A percentile compares a stretch with the other conserved stretches of the same genome.
These are phyloP conservation scores for Oceanites oceanicus DNA, from an alignment of 2,113 vertebrate species.

Conservation along the genomic window DNA sequence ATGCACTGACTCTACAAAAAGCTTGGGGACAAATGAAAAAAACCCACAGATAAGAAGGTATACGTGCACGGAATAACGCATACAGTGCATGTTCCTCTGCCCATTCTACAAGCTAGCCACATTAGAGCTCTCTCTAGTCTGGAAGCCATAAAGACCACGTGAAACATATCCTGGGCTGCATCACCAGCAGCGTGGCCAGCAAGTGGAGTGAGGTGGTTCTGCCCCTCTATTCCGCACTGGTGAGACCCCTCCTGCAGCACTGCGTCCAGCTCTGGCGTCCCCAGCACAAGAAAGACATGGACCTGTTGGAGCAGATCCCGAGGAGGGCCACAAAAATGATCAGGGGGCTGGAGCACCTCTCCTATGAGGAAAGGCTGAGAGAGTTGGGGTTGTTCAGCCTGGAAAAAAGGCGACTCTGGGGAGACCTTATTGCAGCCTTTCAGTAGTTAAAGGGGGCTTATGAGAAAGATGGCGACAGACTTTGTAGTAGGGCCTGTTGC, in stretches of 20 bases:
- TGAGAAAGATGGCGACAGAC: background rate
- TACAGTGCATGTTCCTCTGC: background rate
- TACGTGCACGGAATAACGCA: accelerated
- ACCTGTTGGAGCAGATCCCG: background rate
- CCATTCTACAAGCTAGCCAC: background rate
- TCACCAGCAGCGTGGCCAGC: accelerated
- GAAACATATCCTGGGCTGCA: background rate
- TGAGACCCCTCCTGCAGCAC: background rate
- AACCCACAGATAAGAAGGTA: background rate
- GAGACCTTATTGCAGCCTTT: background rate
- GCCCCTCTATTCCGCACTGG: background rate
- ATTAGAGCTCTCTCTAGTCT: background rate
- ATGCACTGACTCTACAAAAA: background rate
- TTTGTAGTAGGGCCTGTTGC: background rate
- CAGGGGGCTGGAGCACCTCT: background rate
- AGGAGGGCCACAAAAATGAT: background rate
- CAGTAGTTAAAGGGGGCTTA: background rate
- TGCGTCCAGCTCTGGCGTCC: background rate
- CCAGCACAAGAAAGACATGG: background rate
- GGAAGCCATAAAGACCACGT: background rate
- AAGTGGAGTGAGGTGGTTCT: background rate
- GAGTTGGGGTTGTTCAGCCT: background rate
- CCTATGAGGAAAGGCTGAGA: background rate
- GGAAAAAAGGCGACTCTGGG: background rate
- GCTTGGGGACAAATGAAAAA: background rate